Evolutionary conservation across 2,888 invertebrate species (phyloP).

Genomic region (Thysanoteuthis rhombus): DNA sequence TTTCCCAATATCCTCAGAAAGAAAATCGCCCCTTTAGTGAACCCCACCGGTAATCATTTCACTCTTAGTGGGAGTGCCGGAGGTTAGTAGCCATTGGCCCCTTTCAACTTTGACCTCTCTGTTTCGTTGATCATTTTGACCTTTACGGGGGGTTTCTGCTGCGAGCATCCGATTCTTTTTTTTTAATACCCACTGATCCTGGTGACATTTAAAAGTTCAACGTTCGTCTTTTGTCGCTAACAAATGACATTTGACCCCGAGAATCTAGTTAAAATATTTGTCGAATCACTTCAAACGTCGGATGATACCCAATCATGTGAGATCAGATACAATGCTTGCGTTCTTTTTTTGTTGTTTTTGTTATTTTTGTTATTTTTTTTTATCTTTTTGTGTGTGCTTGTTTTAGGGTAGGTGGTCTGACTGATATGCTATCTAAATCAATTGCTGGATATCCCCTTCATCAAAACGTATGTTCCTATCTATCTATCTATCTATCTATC

Average conservation of each 20-base stretch:
- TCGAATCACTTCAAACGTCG: slow-evolving; percentile 12
- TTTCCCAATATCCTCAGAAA: not conserved
- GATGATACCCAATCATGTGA: not conserved
- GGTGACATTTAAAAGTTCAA: not conserved
- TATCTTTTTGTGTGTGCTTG: too few species aligned
- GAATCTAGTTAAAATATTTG: not conserved
- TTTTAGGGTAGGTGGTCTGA: too few species aligned
- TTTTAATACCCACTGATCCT: not conserved
- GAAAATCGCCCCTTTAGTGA: not conserved
- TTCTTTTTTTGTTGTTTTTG: too few species aligned
- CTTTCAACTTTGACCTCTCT: slow-evolving; percentile 1
- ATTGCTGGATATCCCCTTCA: too few species aligned
- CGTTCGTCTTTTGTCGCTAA: not conserved
- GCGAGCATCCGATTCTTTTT: too few species aligned
- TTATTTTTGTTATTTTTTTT: too few species aligned
- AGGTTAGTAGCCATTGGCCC: not conserved
- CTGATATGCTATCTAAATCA: too few species aligned
- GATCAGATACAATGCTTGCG: not conserved
- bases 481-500: not conserved
- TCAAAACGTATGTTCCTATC: too few species aligned
- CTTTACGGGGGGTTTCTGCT: not conserved
- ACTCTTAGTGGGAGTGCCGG: not conserved
- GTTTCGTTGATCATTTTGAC: not conserved
- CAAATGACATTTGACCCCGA: not conserved
- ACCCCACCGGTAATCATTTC: not conserved